Evolutionary conservation across 2,888 invertebrate genomes (phyloP).

Genomic region (Hyposoter didymator): DNA sequence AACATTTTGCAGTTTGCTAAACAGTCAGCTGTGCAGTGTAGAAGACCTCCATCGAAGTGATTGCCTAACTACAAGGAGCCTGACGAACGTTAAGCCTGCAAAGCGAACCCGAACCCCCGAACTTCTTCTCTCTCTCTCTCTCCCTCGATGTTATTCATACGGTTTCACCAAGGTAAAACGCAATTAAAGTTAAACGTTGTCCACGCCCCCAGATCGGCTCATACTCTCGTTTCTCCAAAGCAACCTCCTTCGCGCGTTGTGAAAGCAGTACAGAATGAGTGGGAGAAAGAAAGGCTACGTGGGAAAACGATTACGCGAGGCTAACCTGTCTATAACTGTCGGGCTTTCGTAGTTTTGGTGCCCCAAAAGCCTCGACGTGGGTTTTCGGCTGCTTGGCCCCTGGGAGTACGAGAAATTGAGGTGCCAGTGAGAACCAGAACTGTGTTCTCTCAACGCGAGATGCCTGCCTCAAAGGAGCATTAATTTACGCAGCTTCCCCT

Average conservation of each 20-base stretch:
- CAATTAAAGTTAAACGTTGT: conserved; percentile 82
- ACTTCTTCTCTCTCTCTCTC: not conserved
- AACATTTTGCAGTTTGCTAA: conserved; percentile 42
- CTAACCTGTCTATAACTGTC: conserved; percentile 76
- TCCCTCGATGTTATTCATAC: conserved; percentile 75
- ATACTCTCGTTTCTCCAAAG: conserved; percentile 56
- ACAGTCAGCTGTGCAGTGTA: conserved; percentile 46
- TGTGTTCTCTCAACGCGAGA: conserved; percentile 56
- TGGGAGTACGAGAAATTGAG: conserved; percentile 60
- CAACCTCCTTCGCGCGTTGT: conserved; percentile 56
- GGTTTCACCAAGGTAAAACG: conserved; percentile 78
- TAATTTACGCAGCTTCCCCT: conserved; percentile 78
- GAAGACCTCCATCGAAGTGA: conserved; percentile 67
- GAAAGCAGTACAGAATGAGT: conserved; percentile 27
- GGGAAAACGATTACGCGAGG: conserved; percentile 54
- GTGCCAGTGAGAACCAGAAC: conserved; percentile 64
- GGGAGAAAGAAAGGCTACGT: not conserved
- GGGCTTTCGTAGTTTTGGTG: conserved; percentile 70
- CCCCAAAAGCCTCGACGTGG: conserved; percentile 64
- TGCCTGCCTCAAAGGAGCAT: conserved; percentile 78
- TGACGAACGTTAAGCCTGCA: conserved; percentile 64
- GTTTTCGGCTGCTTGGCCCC: conserved; percentile 50
- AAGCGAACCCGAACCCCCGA: conserved; percentile 29
- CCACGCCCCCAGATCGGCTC: conserved; percentile 63
- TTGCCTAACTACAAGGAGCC: conserved; percentile 77